Base-by-base conservation (phyloP, 2,888 invertebrate genomes). In the Vannuccia rotundouncinata region DNA sequence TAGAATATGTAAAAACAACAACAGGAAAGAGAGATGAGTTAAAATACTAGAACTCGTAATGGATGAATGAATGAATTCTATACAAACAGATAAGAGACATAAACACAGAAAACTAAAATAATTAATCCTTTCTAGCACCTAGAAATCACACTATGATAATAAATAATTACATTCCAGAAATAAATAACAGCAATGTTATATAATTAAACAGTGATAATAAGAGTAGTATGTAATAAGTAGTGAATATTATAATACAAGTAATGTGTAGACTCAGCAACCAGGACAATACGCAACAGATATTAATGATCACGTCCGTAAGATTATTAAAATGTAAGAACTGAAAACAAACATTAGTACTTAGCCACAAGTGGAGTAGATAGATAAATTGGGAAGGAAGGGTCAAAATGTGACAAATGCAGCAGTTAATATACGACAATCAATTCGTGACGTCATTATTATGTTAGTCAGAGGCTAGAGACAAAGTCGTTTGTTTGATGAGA, bases 381-480 rank as follows among this genome's bases (percentile, higher is more conserved):
- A 66, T 66, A 66, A 27, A 22, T 17, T 5, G 66, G 22, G 66
- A 22, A 66, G 66, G 66, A 22, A 22, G 66, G 25, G 66, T 66
- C 66, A 66, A 66, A 45, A 66, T 66, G 66, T 66, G 66, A 66
- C 66, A 66, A 66, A 66, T 66, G 66, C 66, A 66, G 66, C 66
- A 66, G 66, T 66, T 66, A n/a, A 66, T 66, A 66, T 66, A 13
- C 13, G 66, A 66, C 66, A 66, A 22, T 66, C 66, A 66, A 2
- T 66, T 5, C 66, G 2, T 66, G 66, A 66, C 22, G 66, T 66
- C 66, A 66, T 66, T 66, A 66, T 66, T 66, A 66, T 66, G 66
- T 66, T 66, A n/a, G 22, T 5, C 25, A 66, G 66, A 66, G 22
- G 66, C 10, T 66, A 66, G 5, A 5, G 66, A 2, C 25, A 66